Base-by-base conservation (phyloP, 2,888 invertebrate species). In the Podotricha telesiphe region DNA sequence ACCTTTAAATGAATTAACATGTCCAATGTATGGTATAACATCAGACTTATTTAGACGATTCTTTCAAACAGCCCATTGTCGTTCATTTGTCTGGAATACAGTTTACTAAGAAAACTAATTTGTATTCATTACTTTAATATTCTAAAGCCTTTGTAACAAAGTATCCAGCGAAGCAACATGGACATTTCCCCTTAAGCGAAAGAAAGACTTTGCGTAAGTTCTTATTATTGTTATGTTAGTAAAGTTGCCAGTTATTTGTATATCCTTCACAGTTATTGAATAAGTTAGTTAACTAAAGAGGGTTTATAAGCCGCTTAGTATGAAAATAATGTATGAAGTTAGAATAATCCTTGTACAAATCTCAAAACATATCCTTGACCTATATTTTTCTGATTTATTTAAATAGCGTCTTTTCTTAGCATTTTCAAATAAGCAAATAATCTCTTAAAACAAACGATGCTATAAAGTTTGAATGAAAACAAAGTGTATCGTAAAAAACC, bases 401-500 rank as follows among this genome's bases (percentile, higher is more conserved):
- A 55, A 68, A 55, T 37, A 51, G 40, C 47, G 40, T 69, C 59
- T 65, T 65, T 61, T 45, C 20, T 62, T 61, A 45, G 22, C 59
- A 48, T 61, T 72, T 68, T 58, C 62, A 70, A 70, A 72, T 65
- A 68, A 65, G 67, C 64, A 56, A 69, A 67, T 72, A 72, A 72
- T 69, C 64, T 69, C 56, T 67, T 71, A 20, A 63, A 69, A 69
- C 22, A 61, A 68, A 72, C 70, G 73, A 73, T 69, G 62, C 67
- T 68, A 62, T 73, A 76, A 76, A 76, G 68, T 76, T 62, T 70
- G 65, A 72, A 71, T 63, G 71, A 68, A 73, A 71, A 74, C 74
- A 75, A 74, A 74, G 70, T 73, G 67, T 72, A 69, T 74, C 70
- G 70, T 75, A 73, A 71, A 75, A 74, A 75, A 76, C 67, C 73